Evolutionary conservation across 1,140 invertebrate genomes (phyloP).

Genomic region (Cyclina sinensis): DNA sequence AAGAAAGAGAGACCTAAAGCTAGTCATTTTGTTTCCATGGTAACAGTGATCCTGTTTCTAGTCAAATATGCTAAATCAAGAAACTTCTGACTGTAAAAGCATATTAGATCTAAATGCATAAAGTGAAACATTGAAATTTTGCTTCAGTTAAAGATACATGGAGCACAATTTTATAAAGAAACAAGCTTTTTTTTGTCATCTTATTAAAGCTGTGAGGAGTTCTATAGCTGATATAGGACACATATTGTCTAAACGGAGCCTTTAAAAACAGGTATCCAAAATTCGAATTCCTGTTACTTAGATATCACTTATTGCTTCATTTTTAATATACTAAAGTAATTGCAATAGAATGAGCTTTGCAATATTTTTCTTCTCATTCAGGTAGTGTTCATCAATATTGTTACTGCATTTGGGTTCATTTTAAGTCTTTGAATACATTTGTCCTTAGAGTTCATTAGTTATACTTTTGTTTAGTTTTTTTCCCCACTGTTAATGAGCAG

Average conservation of each 20-base stretch:
- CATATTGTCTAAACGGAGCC: no score
- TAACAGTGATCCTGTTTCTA: constrained; percentile 12
- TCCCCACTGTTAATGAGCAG: not conserved
- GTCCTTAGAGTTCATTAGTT: constrained; percentile 28
- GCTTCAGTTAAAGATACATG: no score
- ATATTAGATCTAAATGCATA: no score
- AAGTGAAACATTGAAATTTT: no score
- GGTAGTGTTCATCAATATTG: not conserved
- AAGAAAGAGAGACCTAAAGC: not conserved
- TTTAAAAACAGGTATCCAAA: no score
- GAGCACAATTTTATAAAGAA: no score
- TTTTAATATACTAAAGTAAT: not conserved
- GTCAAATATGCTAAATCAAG: not conserved
- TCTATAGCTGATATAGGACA: no score
- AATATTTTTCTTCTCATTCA: constrained; percentile 7
- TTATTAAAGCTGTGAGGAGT: no score
- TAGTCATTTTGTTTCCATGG: constrained; percentile 26
- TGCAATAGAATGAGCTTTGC: constrained; percentile 3
- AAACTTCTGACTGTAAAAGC: not conserved
- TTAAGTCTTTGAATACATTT: not conserved
- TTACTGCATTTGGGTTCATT: not conserved
- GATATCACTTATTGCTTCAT: not conserved
- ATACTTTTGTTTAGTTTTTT: constrained; percentile 21
- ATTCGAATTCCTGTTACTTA: no score
- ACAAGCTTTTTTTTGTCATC: no score